Conservation (phyloP, 2,888 invertebrate species). For the Xestobium rufovillosum region DNA sequence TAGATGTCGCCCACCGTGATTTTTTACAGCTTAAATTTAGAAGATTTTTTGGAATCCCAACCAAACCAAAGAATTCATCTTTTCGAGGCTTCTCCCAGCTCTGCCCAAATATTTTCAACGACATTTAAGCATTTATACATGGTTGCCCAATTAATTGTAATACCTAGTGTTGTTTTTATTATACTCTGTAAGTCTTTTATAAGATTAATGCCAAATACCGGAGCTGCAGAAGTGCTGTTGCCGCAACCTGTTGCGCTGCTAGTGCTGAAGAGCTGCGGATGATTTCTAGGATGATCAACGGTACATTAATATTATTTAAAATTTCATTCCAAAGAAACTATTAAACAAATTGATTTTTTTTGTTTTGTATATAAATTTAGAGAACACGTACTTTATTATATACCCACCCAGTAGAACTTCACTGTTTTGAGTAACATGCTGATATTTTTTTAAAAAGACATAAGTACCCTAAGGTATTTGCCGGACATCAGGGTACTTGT, state of each 20-base stretch:
- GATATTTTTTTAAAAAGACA: no score
- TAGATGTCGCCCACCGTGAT: no score
- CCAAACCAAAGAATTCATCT: no score
- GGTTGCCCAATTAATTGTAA: constrained; percentile 35
- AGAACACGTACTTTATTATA: constrained; percentile 11
- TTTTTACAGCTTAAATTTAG: no score
- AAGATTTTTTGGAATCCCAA: no score
- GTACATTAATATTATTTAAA: constrained; percentile 39
- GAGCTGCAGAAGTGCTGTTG: constrained; percentile 42
- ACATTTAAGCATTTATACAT: constrained; percentile 44
- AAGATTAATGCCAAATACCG: constrained; percentile 43
- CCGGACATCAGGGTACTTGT: no score
- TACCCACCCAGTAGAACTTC: no score
- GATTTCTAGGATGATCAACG: constrained; percentile 39
- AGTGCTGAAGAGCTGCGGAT: constrained; percentile 39
- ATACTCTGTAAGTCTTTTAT: constrained; percentile 44
- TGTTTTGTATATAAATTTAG: constrained; percentile 15
- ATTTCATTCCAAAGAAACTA: constrained; percentile 18
- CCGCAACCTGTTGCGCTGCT: constrained; percentile 32
- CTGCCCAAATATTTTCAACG: no score
- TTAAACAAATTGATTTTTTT: neutral
- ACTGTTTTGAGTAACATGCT: no score
- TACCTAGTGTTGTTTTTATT: constrained; percentile 45
- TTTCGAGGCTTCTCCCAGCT: no score
- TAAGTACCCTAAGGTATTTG: no score